Evolutionary conservation across 2,888 invertebrate species (phyloP), one percentile per base, ranked within the genome.

Genomic region (Xylota segnis): DNA sequence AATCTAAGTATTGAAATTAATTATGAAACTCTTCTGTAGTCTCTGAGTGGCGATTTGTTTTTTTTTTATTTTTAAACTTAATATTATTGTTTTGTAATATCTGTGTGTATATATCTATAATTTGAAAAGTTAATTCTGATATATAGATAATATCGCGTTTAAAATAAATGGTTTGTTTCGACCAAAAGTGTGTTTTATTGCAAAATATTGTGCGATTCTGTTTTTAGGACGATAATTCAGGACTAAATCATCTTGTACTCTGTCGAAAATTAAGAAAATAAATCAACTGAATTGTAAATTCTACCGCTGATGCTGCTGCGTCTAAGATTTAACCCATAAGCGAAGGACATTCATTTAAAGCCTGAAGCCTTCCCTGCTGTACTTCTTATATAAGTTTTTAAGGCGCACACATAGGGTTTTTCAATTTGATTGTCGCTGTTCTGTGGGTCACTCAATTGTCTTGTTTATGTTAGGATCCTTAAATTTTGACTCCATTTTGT

Each of bases 41-140:
- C 50, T 76, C 76, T 68, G 23, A 29, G 50, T 59, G 76, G 76
- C 59, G 65, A 75, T 34, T n/a, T 32, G 27, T 63, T 14, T 32
- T 1, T n/a, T 59, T 40, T 23, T 37, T 14, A 1, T 32, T 14
- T 43, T n/a, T 7, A 43, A 66, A 58, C 50, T 54, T 66, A 72
- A 66, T 45, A 56, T 14, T 70, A 70, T 16, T 32, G n/a, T 29
- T 68, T 12, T 40, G 10, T 37, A 10, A 37, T 37, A 37, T 14
- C n/a, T 43, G 16, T 9, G 23, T 37, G 23, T 37, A 2, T 52
- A 2, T 52, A 9, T 32, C 14, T 16, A 40, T 3, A 14, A 32
- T 5, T 43, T 45, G 23, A 14, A 5, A 23, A n/a, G 34, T 47
- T 14, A 71, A 50, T 23, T 47, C 5, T 7, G 14, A n/a, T 18